Base-by-base conservation (phyloP, 2,888 invertebrate species). In the Lissonota sp. region DNA sequence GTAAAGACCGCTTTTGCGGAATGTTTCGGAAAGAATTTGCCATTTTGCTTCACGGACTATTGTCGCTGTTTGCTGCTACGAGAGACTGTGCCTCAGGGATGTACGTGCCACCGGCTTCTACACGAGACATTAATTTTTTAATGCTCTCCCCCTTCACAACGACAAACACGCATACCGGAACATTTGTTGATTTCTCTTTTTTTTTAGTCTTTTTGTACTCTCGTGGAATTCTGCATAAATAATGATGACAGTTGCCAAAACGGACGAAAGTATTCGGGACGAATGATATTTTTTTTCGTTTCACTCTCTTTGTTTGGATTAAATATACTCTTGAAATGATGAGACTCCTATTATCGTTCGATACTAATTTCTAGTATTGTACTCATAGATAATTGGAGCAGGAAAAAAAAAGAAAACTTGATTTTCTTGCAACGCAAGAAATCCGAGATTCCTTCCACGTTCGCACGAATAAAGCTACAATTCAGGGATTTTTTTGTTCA, bases 121-220 rank as follows among this genome's bases (percentile, higher is more conserved):
- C 66, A 44, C 72, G 37, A 42, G 63, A 57, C 62, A 69, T 80
- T 58, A 51, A 76, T 80, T 80, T 77, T 80, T 80, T 69, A 73
- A 80, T 66, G 39, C 37, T 26, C 26, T 26, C 57, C 3, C 10
- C 55, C 46, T 46, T 46, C 14, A 26, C 26, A 57, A 14, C 55
- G 46, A 37, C 57, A 57, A 64, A 46, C 66, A 40, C 57, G 42
- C 57, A 42, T 49, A 67, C 58, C 16, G 49, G 8, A 37, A 7
- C n/a, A 16, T 55, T 55, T 57, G 16, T 26, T 26, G 14, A 3
- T 44, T 14, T 44, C 7, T 60, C 12, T 14, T 55, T n/a, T 46
- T 58, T 49, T 46, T 39, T 57, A n/a, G 58, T 70, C 46, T 58
- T 46, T 44, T 49, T 58, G 37, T 37, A 58, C 44, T 37, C 44